These are phyloP conservation scores for Platichthys flesus DNA, from an alignment of 2,113 vertebrate species.

Conservation along the genomic window DNA sequence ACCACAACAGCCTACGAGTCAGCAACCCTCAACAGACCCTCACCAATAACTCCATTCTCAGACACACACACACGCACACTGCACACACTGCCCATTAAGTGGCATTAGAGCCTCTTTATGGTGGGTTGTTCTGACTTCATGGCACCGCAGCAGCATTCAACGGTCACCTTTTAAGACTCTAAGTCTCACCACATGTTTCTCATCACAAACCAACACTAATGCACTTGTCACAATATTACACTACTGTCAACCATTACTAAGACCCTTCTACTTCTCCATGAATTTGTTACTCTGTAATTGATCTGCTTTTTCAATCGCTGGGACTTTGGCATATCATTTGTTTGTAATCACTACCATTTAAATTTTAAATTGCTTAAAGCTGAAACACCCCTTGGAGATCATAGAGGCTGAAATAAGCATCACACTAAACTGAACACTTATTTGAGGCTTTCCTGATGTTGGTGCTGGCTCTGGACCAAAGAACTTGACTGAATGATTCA, in stretches of 20 bases:
- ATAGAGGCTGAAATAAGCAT: too few species aligned
- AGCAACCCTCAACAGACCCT: slow-evolving; percentile 56
- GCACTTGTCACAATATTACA: slow-evolving; percentile 34
- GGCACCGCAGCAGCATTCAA: background rate
- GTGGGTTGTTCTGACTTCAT: slow-evolving; percentile 64
- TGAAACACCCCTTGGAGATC: background rate
- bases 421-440: too few species aligned
- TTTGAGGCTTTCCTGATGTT: too few species aligned
- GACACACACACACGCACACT: slow-evolving; percentile 3
- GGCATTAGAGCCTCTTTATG: slow-evolving; percentile 70
- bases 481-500: too few species aligned
- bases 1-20: slow-evolving; percentile 68
- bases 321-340: too few species aligned
- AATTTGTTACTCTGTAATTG: background rate
- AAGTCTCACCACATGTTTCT: slow-evolving; percentile 59
- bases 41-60: background rate
- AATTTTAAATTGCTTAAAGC: background rate
- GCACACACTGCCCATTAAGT: slow-evolving; percentile 52
- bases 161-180: too few species aligned
- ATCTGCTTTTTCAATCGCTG: background rate
- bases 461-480: too few species aligned
- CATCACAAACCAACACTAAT: slow-evolving; percentile 68
- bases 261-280: background rate
- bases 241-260: slow-evolving; percentile 9
- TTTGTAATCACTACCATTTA: background rate